These are phyloP conservation scores for Carcharodon carcharias DNA, from an alignment of 2,797 vertebrate genomes.

Conservation along the genomic window DNA sequence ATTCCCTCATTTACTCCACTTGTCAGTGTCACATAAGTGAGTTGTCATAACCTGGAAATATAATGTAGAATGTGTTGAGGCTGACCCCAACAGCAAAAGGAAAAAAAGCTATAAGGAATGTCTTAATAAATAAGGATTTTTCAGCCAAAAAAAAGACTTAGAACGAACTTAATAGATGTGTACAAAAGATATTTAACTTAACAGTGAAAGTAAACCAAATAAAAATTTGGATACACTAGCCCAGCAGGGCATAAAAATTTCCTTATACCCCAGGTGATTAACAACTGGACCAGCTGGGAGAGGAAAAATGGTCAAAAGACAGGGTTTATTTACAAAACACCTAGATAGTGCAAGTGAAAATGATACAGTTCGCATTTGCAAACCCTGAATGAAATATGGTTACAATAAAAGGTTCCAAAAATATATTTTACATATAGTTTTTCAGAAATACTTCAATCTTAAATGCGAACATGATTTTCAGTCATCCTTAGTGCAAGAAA, in stretches of 20 bases:
- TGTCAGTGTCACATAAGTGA: background rate
- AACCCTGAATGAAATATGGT: background rate
- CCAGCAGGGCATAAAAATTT: background rate
- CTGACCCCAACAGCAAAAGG: background rate
- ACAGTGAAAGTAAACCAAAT: background rate
- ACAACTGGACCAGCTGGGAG: background rate
- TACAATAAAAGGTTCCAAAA: background rate
- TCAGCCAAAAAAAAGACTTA: background rate
- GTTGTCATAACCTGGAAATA: background rate
- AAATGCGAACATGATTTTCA: background rate
- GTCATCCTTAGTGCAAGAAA: background rate
- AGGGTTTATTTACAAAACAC: background rate
- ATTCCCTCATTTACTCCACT: background rate
- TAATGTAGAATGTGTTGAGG: background rate
- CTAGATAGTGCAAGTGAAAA: background rate
- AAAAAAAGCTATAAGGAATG: background rate
- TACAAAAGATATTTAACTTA: background rate
- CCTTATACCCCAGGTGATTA: background rate
- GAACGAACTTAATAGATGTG: background rate
- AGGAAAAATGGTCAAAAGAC: background rate
- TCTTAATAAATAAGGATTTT: background rate
- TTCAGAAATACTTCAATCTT: background rate
- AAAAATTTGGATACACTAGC: background rate
- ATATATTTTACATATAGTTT: background rate
- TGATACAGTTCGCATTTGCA: background rate